A percentile compares a stretch with the other conserved stretches of the same genome.
Conservation (phyloP, 2,113 vertebrate genomes). For the Pedionomus torquatus region DNA sequence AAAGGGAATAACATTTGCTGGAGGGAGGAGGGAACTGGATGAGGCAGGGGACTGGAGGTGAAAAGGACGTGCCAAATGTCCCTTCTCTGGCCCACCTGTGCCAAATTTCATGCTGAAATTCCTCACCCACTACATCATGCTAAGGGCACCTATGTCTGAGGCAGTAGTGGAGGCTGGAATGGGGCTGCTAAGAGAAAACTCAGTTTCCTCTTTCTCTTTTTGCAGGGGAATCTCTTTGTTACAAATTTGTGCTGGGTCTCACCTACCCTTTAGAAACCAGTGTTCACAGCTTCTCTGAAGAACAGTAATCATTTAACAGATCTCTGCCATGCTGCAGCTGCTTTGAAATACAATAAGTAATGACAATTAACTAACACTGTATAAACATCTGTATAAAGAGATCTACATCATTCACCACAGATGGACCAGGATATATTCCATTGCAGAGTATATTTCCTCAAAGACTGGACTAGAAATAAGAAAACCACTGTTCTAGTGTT, state of each 20-base stretch:
- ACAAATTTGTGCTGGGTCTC: neutral
- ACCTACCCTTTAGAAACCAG: neutral
- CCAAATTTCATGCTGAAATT: neutral
- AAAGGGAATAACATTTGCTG: neutral
- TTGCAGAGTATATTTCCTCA: neutral
- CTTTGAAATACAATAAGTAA: neutral
- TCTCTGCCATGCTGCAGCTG: neutral
- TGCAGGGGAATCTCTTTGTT: neutral
- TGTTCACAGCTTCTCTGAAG: neutral
- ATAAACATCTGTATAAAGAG: neutral
- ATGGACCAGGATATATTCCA: neutral
- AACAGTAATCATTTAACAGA: neutral
- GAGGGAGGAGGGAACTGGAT: neutral
- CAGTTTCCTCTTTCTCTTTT: neutral
- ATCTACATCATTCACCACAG: neutral
- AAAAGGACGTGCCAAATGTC: neutral
- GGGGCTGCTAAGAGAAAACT: neutral
- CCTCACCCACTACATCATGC: rapidly evolving
- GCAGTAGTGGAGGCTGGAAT: neutral
- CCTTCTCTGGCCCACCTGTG: neutral
- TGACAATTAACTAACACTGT: neutral
- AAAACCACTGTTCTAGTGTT: neutral
- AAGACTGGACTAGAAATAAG: neutral
- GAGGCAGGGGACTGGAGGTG: neutral
- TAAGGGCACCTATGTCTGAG: neutral